Conservation (phyloP, 1,140 invertebrate species). For the Sycophaga agraensis region DNA sequence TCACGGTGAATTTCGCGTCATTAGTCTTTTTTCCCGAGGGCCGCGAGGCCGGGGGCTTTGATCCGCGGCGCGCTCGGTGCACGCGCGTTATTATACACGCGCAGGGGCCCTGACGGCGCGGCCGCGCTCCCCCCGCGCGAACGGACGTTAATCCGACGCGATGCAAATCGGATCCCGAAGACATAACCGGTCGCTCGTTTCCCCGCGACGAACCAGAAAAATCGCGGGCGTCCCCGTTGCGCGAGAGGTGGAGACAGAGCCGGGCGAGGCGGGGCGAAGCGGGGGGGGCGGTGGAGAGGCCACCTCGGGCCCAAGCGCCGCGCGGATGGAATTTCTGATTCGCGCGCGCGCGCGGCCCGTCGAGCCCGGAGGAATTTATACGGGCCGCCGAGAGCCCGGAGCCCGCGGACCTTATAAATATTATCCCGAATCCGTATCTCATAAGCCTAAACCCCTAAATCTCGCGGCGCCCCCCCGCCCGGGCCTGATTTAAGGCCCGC, state of each 20-base stretch:
- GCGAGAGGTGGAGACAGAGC: background rate
- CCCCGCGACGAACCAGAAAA: constrained; percentile 31
- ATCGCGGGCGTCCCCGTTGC: constrained; percentile 1
- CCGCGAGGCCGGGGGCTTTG: no score
- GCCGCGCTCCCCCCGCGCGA: background rate
- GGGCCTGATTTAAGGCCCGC: constrained; percentile 14
- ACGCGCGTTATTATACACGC: background rate
- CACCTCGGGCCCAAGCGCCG: background rate
- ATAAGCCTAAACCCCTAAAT: constrained; percentile 24
- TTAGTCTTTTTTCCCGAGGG: no score
- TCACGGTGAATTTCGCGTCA: no score
- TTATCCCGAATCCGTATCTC: constrained; percentile 29
- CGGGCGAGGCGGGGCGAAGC: background rate
- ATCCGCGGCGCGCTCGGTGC: no score
- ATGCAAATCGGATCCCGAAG: constrained; percentile 38
- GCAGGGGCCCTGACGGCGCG: constrained; percentile 30
- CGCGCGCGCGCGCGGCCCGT: constrained; percentile 11
- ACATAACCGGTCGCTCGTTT: constrained; percentile 33
- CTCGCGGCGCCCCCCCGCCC: background rate
- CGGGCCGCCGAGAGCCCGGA: constrained; percentile 8
- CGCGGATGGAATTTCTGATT: constrained; percentile 34
- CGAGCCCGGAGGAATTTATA: constrained; percentile 20
- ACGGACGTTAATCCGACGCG: constrained; percentile 43
- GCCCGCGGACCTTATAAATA: constrained; percentile 26
- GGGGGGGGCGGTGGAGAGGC: background rate